Evolutionary conservation across 2,888 invertebrate species (phyloP), one percentile per base, ranked within the genome.

Genomic region (Cenopis cana): DNA sequence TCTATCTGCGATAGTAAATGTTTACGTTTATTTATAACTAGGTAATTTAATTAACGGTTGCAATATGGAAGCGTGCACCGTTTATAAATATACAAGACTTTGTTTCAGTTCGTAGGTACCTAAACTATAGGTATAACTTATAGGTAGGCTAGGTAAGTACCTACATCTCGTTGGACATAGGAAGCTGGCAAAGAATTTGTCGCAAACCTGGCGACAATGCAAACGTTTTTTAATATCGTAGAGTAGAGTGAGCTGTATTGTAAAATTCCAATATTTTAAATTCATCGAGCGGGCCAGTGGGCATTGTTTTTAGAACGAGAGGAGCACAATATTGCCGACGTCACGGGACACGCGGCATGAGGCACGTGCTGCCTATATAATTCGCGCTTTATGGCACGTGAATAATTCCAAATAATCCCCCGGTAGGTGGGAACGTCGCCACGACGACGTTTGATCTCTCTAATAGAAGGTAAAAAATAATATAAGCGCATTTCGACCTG

Each of bases 401-500:
- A 90, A 89, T 91, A 91, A 91, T 91, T 88, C 88, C 84, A 75
- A 85, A 86, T 90, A 88, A 91, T 91, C 89, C 87, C 81, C 68
- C 71, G 61, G 71, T 71, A 71, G 67, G 67, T 71, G 71, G 54
- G 33, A 49, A 62, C 74, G 86, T 88, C 78, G 80, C 85, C 83
- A 85, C 81, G 89, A 81, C 88, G 79, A 92, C 92, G 85, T 93
- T 93, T 93, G 92, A 92, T 91, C 90, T 85, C 80, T 78, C 80
- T 78, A 82, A 84, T 82, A 80, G 77, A 81, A 85, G 85, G 84
- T 85, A 85, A 89, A 90, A 91, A 90, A 87, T 88, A 89, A 89
- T 90, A 87, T 90, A 91, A 91, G 91, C 90, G 88, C 86, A 91
- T 90, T 91, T 88, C 89, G 89, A 91, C 90, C 89, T 91, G 91